Base-by-base conservation (phyloP, 2,888 invertebrate species). In the Dasysyrphus tricinctus region DNA sequence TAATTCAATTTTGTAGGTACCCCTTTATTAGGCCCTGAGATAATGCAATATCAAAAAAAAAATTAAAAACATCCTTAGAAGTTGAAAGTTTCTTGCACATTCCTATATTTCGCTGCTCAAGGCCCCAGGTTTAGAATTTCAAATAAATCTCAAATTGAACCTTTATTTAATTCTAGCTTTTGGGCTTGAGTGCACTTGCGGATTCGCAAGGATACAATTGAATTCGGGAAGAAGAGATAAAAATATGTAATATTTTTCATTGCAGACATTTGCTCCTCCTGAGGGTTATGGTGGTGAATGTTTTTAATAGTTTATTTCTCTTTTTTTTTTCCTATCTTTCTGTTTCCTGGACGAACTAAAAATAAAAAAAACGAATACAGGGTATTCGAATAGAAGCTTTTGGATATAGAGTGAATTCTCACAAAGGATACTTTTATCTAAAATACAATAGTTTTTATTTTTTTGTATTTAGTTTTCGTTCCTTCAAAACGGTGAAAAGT, bases 221-320 rank as follows among this genome's bases (percentile, higher is more conserved):
- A 72, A 82, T 78, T 67, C 51, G 37, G 67, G 3, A 16, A 32
- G 16, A 34, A 61, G 70, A 67, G 69, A 74, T 63, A 77, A 74
- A 80, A 86, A 70, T 51, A 63, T 77, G 69, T 72, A 81, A 81
- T 74, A 70, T 74, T 78, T 61, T 77, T 65, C 54, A 57, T 78
- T 57, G 85, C 70, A 78, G 77, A 65, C 77, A 81, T 74, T 85
- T 78, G 74, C 49, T 57, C 44, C 61, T 57, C 44, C 70, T 61
- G 47, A 11, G 39, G 70, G 61, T 69, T 73, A 74, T 73, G 42
- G 77, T 54, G 61, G 77, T 65, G 77, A 69, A 78, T 75, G 49
- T 42, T 76, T 67, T 72, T 80, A 84, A 84, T 80, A 77, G 84
- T 56, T 69, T 79, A 37, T 54, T 54, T 56, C 44, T 72, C 2